phyloP scores from a whole-genome alignment of 2,113 vertebrate genomes.

The Thamnaconus septentrionalis region DNA sequence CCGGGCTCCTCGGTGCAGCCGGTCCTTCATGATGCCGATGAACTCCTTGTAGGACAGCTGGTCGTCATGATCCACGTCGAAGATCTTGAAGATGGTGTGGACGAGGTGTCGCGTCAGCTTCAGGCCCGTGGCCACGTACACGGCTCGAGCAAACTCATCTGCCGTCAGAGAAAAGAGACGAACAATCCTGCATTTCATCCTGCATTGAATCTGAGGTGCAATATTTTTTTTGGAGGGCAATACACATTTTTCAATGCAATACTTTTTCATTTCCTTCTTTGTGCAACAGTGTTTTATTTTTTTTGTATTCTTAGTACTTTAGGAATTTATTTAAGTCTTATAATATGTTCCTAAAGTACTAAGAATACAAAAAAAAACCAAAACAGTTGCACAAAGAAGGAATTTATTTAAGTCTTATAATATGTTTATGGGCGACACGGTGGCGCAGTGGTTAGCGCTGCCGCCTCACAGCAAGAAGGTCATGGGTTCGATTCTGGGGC shows the following conservation, averaged over 20 bases:
- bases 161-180: constrained; percentile 10
- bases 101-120: constrained; percentile 95
- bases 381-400: no score
- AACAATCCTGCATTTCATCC: neutral
- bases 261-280: neutral
- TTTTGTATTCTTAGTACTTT: no score
- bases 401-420: no score
- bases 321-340: no score
- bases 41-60: constrained; percentile 98
- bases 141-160: constrained; percentile 98
- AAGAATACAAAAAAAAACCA: no score
- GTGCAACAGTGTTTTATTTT: neutral
- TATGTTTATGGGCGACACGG: no score
- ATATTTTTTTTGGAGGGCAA: no score
- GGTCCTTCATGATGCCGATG: constrained; percentile 98
- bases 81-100: constrained; percentile 97
- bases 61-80: constrained; percentile 96
- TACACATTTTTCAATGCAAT: no score
- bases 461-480: no score
- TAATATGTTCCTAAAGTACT: no score
- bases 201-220: neutral
- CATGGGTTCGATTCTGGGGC: no score
- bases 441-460: no score
- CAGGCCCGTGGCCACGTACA: constrained; percentile 94
- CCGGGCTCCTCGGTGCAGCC: constrained; percentile 91